These are phyloP conservation scores for Tetraneura akinire DNA, from an alignment of 1,140 invertebrate species.

Conservation along the genomic window DNA sequence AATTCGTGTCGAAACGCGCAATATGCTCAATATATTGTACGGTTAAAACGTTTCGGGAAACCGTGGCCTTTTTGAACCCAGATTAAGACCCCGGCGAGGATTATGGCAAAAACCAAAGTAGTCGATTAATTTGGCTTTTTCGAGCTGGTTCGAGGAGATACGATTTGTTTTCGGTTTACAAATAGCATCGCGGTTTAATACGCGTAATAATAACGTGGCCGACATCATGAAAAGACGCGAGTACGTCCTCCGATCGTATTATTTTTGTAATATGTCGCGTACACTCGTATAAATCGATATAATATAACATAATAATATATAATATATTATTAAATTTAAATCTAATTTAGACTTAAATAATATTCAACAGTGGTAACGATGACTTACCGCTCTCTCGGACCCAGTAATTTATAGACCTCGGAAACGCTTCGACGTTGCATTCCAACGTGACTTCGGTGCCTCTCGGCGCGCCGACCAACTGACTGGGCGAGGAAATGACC, in stretches of 20 bases:
- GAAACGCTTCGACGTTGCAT: slow-evolving; percentile 83
- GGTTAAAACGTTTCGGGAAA: background rate
- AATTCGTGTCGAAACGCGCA: no score
- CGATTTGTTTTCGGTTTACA: slow-evolving; percentile 10
- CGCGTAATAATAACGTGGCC: background rate
- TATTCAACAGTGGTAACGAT: no score
- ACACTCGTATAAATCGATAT: background rate
- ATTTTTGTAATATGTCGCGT: background rate
- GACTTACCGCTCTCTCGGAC: slow-evolving; percentile 54
- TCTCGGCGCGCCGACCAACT: slow-evolving; percentile 78
- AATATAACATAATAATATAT: background rate
- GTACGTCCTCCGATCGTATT: background rate
- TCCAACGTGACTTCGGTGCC: slow-evolving; percentile 79
- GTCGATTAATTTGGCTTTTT: slow-evolving; percentile 14
- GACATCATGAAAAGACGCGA: no score
- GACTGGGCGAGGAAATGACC: slow-evolving; percentile 78
- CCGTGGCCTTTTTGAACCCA: slow-evolving; percentile 5
- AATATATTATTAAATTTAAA: background rate
- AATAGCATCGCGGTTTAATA: background rate
- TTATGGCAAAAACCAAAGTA: slow-evolving; percentile 36
- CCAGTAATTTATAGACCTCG: slow-evolving; percentile 78
- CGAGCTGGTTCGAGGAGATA: background rate
- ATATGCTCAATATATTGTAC: no score
- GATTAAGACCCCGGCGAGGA: slow-evolving; percentile 35
- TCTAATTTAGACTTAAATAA: no score